Conservation (phyloP, 1,140 invertebrate genomes). For the Drosophila setifemur region DNA sequence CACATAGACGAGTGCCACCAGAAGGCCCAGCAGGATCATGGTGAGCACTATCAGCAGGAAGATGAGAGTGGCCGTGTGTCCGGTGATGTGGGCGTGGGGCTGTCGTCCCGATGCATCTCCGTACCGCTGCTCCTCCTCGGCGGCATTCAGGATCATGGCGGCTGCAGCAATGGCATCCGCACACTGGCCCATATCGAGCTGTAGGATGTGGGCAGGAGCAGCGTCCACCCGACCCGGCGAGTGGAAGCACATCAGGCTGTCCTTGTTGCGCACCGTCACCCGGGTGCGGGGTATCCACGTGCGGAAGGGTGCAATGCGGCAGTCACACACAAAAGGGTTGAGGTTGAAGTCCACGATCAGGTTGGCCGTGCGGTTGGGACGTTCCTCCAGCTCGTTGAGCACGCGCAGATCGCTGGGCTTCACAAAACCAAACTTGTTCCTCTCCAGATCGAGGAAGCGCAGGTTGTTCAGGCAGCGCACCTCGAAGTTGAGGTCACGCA, state of each 20-base stretch:
- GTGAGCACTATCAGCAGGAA: slow-evolving; percentile 85
- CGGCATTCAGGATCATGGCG: slow-evolving; percentile 63
- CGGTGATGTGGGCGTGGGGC: slow-evolving; percentile 63
- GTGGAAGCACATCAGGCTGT: slow-evolving; percentile 84
- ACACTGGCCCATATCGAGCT: slow-evolving; percentile 81
- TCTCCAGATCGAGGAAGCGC: slow-evolving; percentile 87
- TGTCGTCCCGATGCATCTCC: slow-evolving; percentile 21
- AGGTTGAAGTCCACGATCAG: slow-evolving; percentile 87
- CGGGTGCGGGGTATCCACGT: slow-evolving; percentile 86
- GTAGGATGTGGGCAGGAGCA: slow-evolving; percentile 74
- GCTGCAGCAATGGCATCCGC: slow-evolving; percentile 66
- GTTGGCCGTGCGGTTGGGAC: slow-evolving; percentile 83
- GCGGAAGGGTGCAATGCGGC: slow-evolving; percentile 85
- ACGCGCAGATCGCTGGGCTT: slow-evolving; percentile 84
- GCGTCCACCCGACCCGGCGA: slow-evolving; percentile 56
- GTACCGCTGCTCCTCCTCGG: slow-evolving; percentile 51
- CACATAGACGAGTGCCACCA: slow-evolving; percentile 85
- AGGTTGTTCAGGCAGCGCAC: slow-evolving; percentile 87
- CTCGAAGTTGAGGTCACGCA: slow-evolving; percentile 87
- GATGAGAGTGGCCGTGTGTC: slow-evolving; percentile 83
- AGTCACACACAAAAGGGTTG: slow-evolving; percentile 89
- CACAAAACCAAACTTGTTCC: slow-evolving; percentile 87
- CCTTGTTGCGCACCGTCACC: slow-evolving; percentile 85
- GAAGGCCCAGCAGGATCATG: slow-evolving; percentile 84
- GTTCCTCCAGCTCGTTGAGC: slow-evolving; percentile 85